These are phyloP conservation scores for Petrocephalus schoutedeni DNA, from an alignment of 2,797 vertebrate species.

Conservation along the genomic window DNA sequence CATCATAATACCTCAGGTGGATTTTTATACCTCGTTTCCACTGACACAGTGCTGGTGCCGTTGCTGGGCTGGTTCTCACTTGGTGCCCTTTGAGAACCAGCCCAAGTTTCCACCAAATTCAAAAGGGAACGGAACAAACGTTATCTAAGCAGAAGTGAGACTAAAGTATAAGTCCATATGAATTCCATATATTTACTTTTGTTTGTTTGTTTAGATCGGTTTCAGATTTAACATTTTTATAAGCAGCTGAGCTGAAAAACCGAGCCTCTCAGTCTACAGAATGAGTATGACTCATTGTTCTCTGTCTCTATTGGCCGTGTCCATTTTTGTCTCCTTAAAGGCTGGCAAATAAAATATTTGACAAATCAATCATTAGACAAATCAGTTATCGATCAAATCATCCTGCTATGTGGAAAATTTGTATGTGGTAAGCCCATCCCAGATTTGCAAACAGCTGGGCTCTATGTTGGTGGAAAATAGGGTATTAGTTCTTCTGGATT, in stretches of 20 bases:
- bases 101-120: neutral
- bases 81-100: neutral
- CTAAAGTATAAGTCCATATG: neutral
- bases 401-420: neutral
- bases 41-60: neutral
- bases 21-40: too few relatives aligned
- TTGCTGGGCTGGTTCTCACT: neutral
- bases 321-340: neutral
- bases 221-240: neutral
- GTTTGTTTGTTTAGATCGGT: neutral
- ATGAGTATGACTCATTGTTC: neutral
- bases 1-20: neutral
- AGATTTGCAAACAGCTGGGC: neutral
- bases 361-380: neutral
- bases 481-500: neutral
- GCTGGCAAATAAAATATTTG: too few relatives aligned
- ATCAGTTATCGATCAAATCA: neutral
- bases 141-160: neutral
- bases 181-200: neutral
- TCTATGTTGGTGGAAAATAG: neutral
- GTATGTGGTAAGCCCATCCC: neutral
- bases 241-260: neutral
- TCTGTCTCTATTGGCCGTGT: neutral
- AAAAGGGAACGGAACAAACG: neutral
- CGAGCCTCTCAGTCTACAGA: neutral